Evolutionary conservation across 2,888 invertebrate genomes (phyloP), one percentile per base, ranked within the genome.

Genomic region (Lasioglossum lativentre): DNA sequence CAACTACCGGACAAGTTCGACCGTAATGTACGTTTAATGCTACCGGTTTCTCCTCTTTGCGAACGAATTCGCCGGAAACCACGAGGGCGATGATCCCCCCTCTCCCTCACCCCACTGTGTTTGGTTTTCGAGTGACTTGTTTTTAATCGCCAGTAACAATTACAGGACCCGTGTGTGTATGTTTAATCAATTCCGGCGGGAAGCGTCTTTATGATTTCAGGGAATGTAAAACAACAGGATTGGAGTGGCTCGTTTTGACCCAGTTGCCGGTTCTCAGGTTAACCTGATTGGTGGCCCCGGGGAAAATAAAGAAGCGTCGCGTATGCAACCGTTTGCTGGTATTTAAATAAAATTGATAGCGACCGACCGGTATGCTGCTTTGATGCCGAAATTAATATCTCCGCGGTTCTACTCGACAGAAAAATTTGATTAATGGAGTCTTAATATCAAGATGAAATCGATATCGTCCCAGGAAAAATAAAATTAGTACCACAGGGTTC

Each of bases 191-290:
- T 59, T 59, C 59, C n/a, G n/a, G 19, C 19, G 38, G 38, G 27
- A 23, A 40, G 59, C 27, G 59, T 59, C 59, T 27, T 59, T 27
- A 59, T 59, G 59, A 59, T 59, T 59, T 59, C 59, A 59, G 59
- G 2, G 59, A 59, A 59, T 27, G 59, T 59, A 59, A 59, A 59
- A 16, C 27, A 59, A 59, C 6, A 59, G 59, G 16, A 59, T 30
- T 59, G 27, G 27, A 59, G 27, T 59, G 59, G 59, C 27, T 6
- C 27, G 59, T 59, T 59, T 59, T 30, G 59, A 59, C 59, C 59
- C 27, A 59, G 59, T 59, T 59, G 27, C 59, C 5, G 27, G 27
- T 52, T 52, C 23, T 10, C 27, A 27, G 27, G 4, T 59, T 27
- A 59, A 59, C 27, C n/a, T 14, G 59, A 59, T 59, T 59, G 14